phyloP scores from a whole-genome alignment of 2,113 vertebrate species.

The Aptenodytes patagonicus region DNA sequence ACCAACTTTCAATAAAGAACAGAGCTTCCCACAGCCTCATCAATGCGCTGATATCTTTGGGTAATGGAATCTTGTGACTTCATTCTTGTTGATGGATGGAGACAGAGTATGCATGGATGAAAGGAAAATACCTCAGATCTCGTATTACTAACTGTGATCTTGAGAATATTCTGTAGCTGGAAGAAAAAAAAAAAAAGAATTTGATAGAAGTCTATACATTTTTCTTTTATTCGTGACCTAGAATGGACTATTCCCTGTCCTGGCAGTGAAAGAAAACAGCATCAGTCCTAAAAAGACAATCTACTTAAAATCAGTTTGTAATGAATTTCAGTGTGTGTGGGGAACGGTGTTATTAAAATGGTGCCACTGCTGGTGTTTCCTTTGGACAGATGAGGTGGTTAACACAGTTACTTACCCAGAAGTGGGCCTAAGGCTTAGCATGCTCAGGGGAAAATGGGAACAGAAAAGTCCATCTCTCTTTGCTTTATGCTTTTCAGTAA shows the following conservation, averaged over 20 bases:
- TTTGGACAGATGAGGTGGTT: not conserved
- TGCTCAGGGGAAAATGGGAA: not conserved
- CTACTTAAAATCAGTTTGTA: not conserved
- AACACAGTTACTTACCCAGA: not conserved
- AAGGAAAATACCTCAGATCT: not conserved
- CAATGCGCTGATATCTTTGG: slow-evolving; percentile 12
- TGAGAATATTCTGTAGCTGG: not conserved
- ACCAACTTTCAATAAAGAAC: slow-evolving; percentile 40
- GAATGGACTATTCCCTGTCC: not conserved
- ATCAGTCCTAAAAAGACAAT: not conserved
- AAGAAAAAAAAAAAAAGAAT: not conserved
- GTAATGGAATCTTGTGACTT: slow-evolving; percentile 52
- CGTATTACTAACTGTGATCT: not conserved
- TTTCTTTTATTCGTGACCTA: not conserved
- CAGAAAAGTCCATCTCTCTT: not conserved
- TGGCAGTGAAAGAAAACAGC: not conserved
- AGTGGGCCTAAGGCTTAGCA: not conserved
- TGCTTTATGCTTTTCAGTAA: not conserved
- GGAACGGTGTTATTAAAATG: not conserved
- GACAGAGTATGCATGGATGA: not conserved
- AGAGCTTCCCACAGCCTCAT: slow-evolving; percentile 20
- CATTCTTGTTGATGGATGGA: not conserved
- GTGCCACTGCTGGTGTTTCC: not conserved
- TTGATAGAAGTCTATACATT: not conserved
- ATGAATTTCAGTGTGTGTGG: not conserved